A percentile compares a stretch with the other conserved stretches of the same genome.
phyloP scores from a whole-genome alignment of 2,888 invertebrate species.

The Cerastoderma edule region DNA sequence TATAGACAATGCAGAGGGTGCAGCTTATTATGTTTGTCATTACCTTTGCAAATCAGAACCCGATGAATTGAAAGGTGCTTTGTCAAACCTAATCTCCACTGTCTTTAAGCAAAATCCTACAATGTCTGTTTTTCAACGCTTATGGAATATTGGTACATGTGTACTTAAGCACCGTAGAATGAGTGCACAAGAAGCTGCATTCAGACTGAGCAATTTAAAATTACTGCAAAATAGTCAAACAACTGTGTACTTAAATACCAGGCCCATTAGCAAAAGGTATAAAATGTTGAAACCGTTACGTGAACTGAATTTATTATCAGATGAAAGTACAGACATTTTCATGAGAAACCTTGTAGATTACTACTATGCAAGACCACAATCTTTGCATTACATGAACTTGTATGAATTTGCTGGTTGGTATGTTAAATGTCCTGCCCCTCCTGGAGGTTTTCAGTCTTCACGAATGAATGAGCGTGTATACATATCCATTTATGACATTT shows the following conservation, averaged over 20 bases:
- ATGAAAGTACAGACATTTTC: slow-evolving; percentile 36
- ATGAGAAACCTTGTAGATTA: slow-evolving; percentile 34
- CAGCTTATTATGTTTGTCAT: slow-evolving; percentile 47
- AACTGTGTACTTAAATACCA: slow-evolving; percentile 36
- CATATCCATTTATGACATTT: not conserved
- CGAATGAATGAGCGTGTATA: not conserved
- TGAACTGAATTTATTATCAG: slow-evolving; percentile 9
- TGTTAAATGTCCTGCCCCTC: too few relatives aligned
- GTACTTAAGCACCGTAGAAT: slow-evolving; percentile 40
- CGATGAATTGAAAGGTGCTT: slow-evolving; percentile 41
- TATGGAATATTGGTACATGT: slow-evolving; percentile 42
- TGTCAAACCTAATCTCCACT: slow-evolving; percentile 26
- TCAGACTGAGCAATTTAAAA: slow-evolving; percentile 32
- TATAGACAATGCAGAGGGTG: slow-evolving; percentile 47
- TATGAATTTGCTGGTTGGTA: slow-evolving; percentile 39
- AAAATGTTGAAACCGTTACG: slow-evolving; percentile 23
- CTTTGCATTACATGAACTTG: slow-evolving; percentile 12
- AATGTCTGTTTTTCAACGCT: slow-evolving; percentile 9
- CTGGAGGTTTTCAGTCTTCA: too few relatives aligned
- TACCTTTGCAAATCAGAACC: slow-evolving; percentile 45
- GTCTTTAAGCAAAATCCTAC: slow-evolving; percentile 17
- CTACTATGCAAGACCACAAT: slow-evolving; percentile 29
- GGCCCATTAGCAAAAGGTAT: slow-evolving; percentile 19
- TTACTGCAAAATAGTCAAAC: slow-evolving; percentile 24
- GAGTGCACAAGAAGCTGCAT: slow-evolving; percentile 51